A percentile compares a stretch with the other conserved stretches of the same genome.
phyloP scores from a whole-genome alignment of 2,113 vertebrate genomes.

The Lutjanus erythropterus region DNA sequence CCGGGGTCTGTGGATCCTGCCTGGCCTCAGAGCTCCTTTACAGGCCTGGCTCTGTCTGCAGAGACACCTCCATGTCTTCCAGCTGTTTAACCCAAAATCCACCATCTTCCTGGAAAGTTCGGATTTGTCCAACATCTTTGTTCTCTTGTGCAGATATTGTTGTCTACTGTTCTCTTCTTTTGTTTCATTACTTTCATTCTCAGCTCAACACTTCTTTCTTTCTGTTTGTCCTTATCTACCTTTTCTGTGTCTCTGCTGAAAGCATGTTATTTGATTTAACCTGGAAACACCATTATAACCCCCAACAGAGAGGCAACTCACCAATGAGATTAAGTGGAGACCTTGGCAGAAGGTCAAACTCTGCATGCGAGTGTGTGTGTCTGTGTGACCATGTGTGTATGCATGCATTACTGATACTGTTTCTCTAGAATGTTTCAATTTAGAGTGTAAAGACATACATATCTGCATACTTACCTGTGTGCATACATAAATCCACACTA shows the following conservation, averaged over 20 bases:
- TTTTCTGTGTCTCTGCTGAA: constrained; percentile 25
- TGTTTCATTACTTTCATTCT: not conserved
- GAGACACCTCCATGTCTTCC: constrained; percentile 34
- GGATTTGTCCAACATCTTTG: constrained; percentile 1
- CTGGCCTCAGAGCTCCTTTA: constrained; percentile 31
- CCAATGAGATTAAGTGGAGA: constrained; percentile 45
- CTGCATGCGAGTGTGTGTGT: constrained; percentile 11
- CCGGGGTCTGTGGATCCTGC: constrained; percentile 6
- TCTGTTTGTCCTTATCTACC: not conserved
- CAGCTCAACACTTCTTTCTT: not conserved
- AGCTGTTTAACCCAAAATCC: constrained; percentile 24
- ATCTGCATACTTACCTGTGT: no score
- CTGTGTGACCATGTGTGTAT: not conserved
- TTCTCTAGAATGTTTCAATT: not conserved
- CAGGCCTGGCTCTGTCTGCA: constrained; percentile 18
- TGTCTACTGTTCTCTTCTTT: not conserved
- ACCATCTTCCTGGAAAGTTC: not conserved
- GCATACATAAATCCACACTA: not conserved
- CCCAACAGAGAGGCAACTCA: constrained; percentile 31
- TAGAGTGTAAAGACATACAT: not conserved
- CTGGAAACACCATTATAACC: constrained; percentile 64
- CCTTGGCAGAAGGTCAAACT: constrained; percentile 24
- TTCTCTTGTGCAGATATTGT: not conserved
- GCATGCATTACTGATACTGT: not conserved
- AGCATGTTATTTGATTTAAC: constrained; percentile 65